phyloP scores from a whole-genome alignment of 2,113 vertebrate species.

The Chamaetylas fuelleborni region DNA sequence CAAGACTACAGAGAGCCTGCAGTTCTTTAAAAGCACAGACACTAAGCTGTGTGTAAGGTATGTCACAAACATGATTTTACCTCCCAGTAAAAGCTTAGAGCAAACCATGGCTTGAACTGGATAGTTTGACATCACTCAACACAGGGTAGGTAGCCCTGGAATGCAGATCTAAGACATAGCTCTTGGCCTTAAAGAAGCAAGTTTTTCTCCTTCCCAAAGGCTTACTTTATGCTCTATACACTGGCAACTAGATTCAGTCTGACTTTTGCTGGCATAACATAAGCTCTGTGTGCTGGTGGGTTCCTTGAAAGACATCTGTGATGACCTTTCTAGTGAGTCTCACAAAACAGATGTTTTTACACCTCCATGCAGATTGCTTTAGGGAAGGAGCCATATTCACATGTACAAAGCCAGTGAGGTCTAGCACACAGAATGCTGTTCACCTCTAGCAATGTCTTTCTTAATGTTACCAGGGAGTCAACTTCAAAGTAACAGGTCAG shows the following conservation, averaged over 20 bases:
- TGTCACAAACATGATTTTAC: neutral
- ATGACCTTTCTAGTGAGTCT: neutral
- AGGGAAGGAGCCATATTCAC: neutral
- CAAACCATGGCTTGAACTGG: conserved; percentile 18
- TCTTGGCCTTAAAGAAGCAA: conserved; percentile 24
- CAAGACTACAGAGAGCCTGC: neutral
- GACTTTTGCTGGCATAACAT: neutral
- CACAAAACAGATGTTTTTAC: neutral
- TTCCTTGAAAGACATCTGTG: neutral
- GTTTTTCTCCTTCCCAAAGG: conserved; percentile 33
- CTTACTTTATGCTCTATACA: neutral
- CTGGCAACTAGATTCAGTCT: neutral
- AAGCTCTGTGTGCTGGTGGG: neutral
- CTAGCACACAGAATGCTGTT: neutral
- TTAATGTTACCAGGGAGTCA: neutral
- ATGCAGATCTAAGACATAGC: conserved; percentile 43
- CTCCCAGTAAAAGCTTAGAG: conserved; percentile 9
- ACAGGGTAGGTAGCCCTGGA: conserved; percentile 5
- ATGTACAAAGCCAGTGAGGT: neutral
- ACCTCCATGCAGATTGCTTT: neutral
- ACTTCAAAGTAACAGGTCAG: neutral
- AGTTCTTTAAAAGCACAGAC: neutral
- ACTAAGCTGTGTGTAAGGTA: neutral
- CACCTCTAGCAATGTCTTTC: neutral
- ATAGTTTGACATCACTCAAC: neutral